Conservation (phyloP, 2,113 vertebrate genomes). For the Danio rerio region GRCz12tu NC_133192.1:18552501-18553000, state of each 20-base stretch:
- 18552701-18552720: not conserved
- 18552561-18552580: too few relatives aligned
- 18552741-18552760: conserved; percentile 39
- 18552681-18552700: not conserved
- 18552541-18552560: too few relatives aligned
- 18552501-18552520: too few relatives aligned
- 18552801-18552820: conserved; percentile 29
- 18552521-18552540: too few relatives aligned
- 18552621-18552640: not conserved
- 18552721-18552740: conserved; percentile 35
- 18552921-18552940: conserved; percentile 63
- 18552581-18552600: not conserved
- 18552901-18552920: conserved; percentile 13
- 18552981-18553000: not conserved
- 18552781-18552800: conserved; percentile 33
- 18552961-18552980: conserved; percentile 27
- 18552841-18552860: conserved; percentile 26
- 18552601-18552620: not conserved
- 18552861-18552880: not conserved
- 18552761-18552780: conserved; percentile 25
- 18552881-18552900: conserved; percentile 19
- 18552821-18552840: not conserved
- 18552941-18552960: conserved; percentile 54
- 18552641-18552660: not conserved
- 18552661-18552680: not conserved